phyloP scores from a whole-genome alignment of 1,140 invertebrate species.

The Magallana ariakensis region DNA sequence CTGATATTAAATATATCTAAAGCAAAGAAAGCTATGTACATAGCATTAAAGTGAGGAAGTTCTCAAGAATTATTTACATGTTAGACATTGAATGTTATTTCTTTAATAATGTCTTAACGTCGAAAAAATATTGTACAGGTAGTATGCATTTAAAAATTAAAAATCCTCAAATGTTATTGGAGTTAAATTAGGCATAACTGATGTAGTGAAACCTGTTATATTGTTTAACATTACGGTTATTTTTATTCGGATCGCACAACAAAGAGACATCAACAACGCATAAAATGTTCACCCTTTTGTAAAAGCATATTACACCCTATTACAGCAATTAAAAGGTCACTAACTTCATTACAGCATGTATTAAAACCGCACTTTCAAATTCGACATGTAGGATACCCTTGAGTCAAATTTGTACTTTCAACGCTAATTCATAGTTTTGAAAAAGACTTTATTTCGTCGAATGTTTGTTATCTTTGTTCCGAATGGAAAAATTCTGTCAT shows the following conservation, averaged over 20 bases:
- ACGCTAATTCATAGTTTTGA: conserved; percentile 15
- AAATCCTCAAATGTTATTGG: no score
- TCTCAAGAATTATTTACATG: no score
- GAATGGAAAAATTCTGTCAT: conserved; percentile 21
- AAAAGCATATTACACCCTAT: conserved; percentile 12
- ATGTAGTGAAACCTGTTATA: background rate
- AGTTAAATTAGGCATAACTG: background rate
- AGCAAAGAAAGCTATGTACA: no score
- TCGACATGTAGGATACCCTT: background rate
- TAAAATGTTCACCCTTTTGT: background rate
- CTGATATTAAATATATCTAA: no score
- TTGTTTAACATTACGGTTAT: background rate
- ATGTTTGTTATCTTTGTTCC: conserved; percentile 32
- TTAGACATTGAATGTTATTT: no score
- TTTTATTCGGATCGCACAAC: background rate
- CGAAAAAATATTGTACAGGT: no score
- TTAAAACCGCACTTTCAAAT: conserved; percentile 28
- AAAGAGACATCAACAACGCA: background rate
- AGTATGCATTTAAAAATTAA: no score
- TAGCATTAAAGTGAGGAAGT: no score
- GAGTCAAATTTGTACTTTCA: conserved; percentile 21
- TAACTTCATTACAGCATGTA: background rate
- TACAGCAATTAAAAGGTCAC: background rate
- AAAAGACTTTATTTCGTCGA: background rate
- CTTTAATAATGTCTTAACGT: no score